These are phyloP conservation scores for Drosophila pruinosa DNA, from an alignment of 1,140 invertebrate genomes.

Conservation along the genomic window DNA sequence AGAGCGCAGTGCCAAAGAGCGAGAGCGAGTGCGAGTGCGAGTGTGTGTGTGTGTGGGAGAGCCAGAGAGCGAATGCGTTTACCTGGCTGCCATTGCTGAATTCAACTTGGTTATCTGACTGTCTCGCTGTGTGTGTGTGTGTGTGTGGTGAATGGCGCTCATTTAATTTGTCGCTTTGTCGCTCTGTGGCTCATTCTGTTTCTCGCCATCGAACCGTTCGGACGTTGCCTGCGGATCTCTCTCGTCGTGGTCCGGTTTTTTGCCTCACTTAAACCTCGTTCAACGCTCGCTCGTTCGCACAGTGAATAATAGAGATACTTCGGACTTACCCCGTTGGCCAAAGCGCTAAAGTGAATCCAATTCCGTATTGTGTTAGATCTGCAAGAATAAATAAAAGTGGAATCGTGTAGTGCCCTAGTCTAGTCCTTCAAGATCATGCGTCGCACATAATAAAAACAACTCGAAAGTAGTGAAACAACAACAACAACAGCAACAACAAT, in stretches of 20 bases:
- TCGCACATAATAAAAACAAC: slow-evolving; percentile 41
- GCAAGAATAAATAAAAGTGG: too few species aligned
- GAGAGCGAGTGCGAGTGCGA: neutral
- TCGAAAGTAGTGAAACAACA: neutral
- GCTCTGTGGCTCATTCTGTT: slow-evolving; percentile 39
- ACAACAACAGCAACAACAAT: slow-evolving; percentile 6
- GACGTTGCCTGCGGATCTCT: slow-evolving; percentile 28
- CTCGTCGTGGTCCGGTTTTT: neutral
- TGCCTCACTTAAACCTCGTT: slow-evolving; percentile 9
- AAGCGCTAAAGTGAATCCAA: neutral
- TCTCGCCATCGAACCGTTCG: slow-evolving; percentile 33
- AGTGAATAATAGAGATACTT: slow-evolving; percentile 21
- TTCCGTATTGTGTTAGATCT: neutral
- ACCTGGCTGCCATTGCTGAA: slow-evolving; percentile 43
- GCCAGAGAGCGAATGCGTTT: slow-evolving; percentile 5
- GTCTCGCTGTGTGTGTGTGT: neutral
- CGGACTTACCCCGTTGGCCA: too few species aligned
- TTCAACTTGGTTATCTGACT: neutral
- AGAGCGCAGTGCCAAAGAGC: slow-evolving; percentile 1
- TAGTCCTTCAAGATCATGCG: slow-evolving; percentile 35
- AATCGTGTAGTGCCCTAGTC: neutral
- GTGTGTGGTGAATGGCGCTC: slow-evolving; percentile 7
- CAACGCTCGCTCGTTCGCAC: slow-evolving; percentile 3
- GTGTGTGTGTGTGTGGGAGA: neutral
- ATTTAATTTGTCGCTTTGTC: slow-evolving; percentile 37